These are phyloP conservation scores for Heliconius charithonia DNA, from an alignment of 2,888 invertebrate genomes.

Conservation along the genomic window DNA sequence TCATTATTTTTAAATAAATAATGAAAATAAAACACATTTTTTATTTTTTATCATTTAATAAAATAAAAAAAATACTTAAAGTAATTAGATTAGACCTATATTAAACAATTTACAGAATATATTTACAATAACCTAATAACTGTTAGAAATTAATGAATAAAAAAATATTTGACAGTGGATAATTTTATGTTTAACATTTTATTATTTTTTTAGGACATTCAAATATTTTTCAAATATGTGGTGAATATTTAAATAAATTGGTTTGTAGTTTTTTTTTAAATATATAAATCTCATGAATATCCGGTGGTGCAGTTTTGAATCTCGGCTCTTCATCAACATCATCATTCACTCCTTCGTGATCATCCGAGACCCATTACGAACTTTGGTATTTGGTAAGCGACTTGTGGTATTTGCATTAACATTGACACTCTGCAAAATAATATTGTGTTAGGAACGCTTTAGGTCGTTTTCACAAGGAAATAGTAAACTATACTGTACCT, in stretches of 20 bases:
- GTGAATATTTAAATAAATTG: background rate
- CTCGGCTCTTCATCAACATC: slow-evolving; percentile 22
- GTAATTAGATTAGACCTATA: slow-evolving; percentile 40
- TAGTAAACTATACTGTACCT: slow-evolving; percentile 21
- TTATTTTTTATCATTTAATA: slow-evolving; percentile 35
- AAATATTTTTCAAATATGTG: slow-evolving; percentile 6
- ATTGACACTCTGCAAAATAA: slow-evolving; percentile 89
- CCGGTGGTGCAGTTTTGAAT: slow-evolving; percentile 54
- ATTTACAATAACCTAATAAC: slow-evolving; percentile 48
- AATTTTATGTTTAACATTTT: background rate
- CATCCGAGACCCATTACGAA: slow-evolving; percentile 93
- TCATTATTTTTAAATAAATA: slow-evolving; percentile 42
- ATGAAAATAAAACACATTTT: slow-evolving; percentile 32
- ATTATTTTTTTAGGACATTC: background rate
- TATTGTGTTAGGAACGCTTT: slow-evolving; percentile 1
- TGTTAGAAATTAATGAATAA: slow-evolving; percentile 8
- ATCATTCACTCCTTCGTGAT: slow-evolving; percentile 25
- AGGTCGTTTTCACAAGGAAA: background rate
- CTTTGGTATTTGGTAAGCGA: slow-evolving; percentile 92
- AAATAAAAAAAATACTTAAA: slow-evolving; percentile 37
- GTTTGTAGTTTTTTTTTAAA: slow-evolving; percentile 10
- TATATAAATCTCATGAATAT: slow-evolving; percentile 45
- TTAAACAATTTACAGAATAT: slow-evolving; percentile 52
- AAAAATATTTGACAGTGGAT: background rate
- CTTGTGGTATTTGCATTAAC: slow-evolving; percentile 93